Evolutionary conservation across 2,888 invertebrate species (phyloP).

Genomic region (Schizotus pectinicornis): DNA sequence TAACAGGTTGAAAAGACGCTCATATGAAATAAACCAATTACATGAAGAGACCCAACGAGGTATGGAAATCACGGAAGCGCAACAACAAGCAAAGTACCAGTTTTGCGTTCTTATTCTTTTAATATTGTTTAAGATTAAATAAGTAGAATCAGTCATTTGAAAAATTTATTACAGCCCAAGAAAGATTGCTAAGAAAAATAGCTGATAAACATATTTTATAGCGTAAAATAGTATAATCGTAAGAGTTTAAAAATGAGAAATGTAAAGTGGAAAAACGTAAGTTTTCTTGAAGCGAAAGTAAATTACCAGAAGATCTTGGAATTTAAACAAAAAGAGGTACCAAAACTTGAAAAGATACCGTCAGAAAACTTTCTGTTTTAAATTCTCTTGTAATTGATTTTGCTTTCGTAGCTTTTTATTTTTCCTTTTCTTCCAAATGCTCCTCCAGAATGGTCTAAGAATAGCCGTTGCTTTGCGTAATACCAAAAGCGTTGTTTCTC

Average conservation of each 20-base stretch:
- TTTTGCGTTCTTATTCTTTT: too few species aligned
- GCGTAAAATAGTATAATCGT: not conserved
- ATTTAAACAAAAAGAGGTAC: not conserved
- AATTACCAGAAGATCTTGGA: not conserved
- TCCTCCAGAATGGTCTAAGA: too few species aligned
- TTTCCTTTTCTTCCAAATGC: too few species aligned
- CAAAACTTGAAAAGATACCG: not conserved
- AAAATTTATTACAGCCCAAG: not conserved
- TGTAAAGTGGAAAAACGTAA: not conserved
- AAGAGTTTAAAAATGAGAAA: not conserved
- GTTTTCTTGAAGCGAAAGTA: not conserved
- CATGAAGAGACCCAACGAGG: slow-evolving; percentile 45
- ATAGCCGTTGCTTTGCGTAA: too few species aligned
- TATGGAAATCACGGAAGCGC: slow-evolving; percentile 47
- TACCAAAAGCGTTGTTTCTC: too few species aligned
- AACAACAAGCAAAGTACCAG: too few species aligned
- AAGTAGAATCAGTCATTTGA: not conserved
- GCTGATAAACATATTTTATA: not conserved
- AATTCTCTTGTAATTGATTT: not conserved
- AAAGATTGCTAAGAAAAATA: not conserved
- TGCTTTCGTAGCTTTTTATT: not conserved
- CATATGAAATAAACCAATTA: slow-evolving; percentile 47
- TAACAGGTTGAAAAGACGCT: slow-evolving; percentile 43
- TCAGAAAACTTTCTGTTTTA: too few species aligned
- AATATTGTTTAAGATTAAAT: not conserved